phyloP scores from a whole-genome alignment of 2,888 invertebrate species.

The Oscheius sp. region DNA sequence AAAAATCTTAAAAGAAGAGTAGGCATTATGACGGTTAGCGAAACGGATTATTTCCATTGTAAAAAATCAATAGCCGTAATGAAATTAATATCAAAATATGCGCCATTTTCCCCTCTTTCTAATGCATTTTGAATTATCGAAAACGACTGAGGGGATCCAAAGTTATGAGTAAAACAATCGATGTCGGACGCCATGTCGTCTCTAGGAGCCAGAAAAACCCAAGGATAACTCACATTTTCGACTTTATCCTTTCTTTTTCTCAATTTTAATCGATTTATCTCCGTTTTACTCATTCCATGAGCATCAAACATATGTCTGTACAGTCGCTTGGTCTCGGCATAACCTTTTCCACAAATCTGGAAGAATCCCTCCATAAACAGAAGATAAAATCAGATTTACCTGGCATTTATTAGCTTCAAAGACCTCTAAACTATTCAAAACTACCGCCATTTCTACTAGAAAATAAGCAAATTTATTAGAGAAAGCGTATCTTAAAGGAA shows the following conservation, averaged over 20 bases:
- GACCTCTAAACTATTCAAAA: neutral
- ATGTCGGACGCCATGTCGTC: too few relatives aligned
- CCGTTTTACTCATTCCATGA: slow-evolving; percentile 45
- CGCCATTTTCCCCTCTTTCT: too few relatives aligned
- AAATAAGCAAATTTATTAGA: neutral
- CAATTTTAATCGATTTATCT: slow-evolving; percentile 43
- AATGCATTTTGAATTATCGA: too few relatives aligned
- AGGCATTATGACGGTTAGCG: neutral
- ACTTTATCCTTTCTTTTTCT: slow-evolving; percentile 33
- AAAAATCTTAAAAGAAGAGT: too few relatives aligned
- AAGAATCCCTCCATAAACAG: neutral
- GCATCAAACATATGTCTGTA: slow-evolving; percentile 50
- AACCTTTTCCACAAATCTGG: slow-evolving; percentile 12
- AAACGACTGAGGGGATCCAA: too few relatives aligned
- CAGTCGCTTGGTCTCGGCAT: slow-evolving; percentile 32
- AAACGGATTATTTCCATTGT: too few relatives aligned
- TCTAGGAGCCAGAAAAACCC: too few relatives aligned
- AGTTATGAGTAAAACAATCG: too few relatives aligned
- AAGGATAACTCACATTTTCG: slow-evolving; percentile 1
- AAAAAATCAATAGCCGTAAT: too few relatives aligned
- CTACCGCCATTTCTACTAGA: neutral
- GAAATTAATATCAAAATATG: too few relatives aligned
- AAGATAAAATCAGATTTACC: neutral
- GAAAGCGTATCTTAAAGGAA: slow-evolving; percentile 10
- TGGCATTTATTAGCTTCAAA: slow-evolving; percentile 16